Evolutionary conservation across 2,797 vertebrate species (phyloP).

Genomic region (Babyrousa celebensis): DNA sequence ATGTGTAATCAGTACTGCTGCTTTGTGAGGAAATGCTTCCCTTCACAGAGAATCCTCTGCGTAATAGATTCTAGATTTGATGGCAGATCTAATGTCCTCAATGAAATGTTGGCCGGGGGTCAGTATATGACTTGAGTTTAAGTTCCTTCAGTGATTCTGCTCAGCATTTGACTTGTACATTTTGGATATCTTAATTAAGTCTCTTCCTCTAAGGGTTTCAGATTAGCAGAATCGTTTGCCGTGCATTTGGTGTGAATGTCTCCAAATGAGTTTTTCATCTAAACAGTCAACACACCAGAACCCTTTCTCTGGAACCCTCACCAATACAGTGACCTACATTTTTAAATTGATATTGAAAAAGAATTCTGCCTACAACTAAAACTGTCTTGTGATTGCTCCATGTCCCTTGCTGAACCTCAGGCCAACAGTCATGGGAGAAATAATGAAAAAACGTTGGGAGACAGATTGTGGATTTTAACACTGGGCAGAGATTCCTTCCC

Average conservation of each 20-base stretch:
- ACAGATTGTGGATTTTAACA: neutral
- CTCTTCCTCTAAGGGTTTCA: neutral
- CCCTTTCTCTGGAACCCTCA: neutral
- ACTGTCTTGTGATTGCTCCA: too few species aligned
- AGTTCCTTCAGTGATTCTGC: neutral
- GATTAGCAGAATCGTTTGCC: neutral
- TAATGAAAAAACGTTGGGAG: neutral
- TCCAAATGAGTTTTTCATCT: constrained; percentile 3
- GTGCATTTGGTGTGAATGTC: constrained; percentile 23
- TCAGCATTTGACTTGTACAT: neutral
- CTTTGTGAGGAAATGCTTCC: neutral
- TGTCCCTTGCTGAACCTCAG: constrained; percentile 1
- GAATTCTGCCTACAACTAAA: neutral
- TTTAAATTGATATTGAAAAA: neutral
- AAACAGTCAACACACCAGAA: neutral
- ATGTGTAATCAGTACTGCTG: neutral
- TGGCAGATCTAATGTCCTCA: neutral
- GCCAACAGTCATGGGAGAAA: neutral
- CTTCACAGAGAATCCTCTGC: neutral
- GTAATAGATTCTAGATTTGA: neutral
- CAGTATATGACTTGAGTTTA: neutral
- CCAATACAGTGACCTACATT: neutral
- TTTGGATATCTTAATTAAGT: neutral
- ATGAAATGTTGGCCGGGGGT: neutral
- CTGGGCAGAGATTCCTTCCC: neutral